Evolutionary conservation across 2,888 invertebrate species (phyloP), one percentile per base, ranked within the genome.

Genomic region (Lomographa bimaculata): DNA sequence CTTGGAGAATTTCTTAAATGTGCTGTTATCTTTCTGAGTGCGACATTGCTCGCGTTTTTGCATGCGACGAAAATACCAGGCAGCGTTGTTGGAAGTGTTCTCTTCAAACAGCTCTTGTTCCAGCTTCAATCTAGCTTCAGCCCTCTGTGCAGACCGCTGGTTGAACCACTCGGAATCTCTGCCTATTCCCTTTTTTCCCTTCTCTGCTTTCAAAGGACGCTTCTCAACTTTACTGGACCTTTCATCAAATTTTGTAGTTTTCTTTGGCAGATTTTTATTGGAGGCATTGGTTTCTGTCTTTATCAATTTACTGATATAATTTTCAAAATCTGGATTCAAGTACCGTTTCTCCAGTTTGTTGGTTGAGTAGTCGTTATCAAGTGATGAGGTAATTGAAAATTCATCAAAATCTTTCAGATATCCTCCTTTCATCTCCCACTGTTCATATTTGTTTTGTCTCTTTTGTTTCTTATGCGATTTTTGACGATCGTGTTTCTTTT

Each of bases 21-120:
- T 84, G 46, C 67, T 74, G 46, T 84, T 87, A 35, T 80, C 76
- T 7, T 68, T 68, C 39, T 83, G 82, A 2, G 74, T 65, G 26
- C 89, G 79, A 38, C 85, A 84, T 37, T 87, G 85, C 36, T 90
- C 89, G 3, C 90, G 73, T 39, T 74, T 74, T 32, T 79, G 76
- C 89, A 89, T 84, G 11, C 89, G 79, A 7, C 80, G 71, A 48
- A 89, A 89, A 53, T 90, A 89, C 90, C 90, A 89, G 1, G 76
- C 74, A 0, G 86, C 84, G 21, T 71, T 77, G 46, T 82, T 82
- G 1, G 69, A 60, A 19, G 61, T 71, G 7, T 58, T 65, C 14
- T 78, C 75, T 7, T 79, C 79, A 52, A 84, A 80, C 6, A 81
- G 45, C 36, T 81, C 86, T 20, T 71, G 62, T 47, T 85, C 79